Evolutionary conservation across 2,113 vertebrate species (phyloP), one percentile per base, ranked within the genome.

Genomic region (Scalopus aquaticus): DNA sequence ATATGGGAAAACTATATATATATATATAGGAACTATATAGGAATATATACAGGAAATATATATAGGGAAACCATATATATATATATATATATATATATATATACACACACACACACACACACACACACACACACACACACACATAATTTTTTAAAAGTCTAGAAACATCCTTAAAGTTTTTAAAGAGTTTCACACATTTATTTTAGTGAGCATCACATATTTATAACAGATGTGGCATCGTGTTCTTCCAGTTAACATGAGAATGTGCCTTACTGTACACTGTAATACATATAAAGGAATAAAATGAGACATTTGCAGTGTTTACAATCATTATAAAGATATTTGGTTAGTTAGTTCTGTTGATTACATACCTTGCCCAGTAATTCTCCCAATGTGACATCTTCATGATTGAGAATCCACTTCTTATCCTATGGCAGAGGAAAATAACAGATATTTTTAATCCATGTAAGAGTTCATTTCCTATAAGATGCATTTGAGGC

Each of bases 361-460:
- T 93, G 42, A 87, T 83, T 92, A 98, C 98, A 97, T 98, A 99
- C 99, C 98, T 99, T 99, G 81, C 99, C 99, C 64, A 99, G 97
- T 88, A 99, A 98, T 96, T 99, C 99, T 94, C 99, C 99, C 74
- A 99, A 98, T 26, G 97, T 98, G 51, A 99, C 99, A 80, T 99
- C 99, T 98, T 99, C 99, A 54, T 99, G 99, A 98, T 99, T 99
- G 94, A 99, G 98, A 97, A 99, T 98, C 99, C 99, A 99, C 85
- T 99, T 99, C 97, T 99, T 99, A 98, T 99, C 99, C 99, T 99
- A 93, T 0, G 67, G 67, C 22, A 97, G 96, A 76, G 79, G 97
- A 96, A 95, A 97, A 96, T 94, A 9, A 28, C 87, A 95, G 13
- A 95, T 0, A 20, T 35, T 88, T 69, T 94, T 97, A 46, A 96